Percentiles rank a stretch among this genome's conserved stretches.
Evolutionary conservation across 30 jellyfish, hydroid and myxozoan species (phyloP).

Genomic region (Cassiopea xamachana): DNA sequence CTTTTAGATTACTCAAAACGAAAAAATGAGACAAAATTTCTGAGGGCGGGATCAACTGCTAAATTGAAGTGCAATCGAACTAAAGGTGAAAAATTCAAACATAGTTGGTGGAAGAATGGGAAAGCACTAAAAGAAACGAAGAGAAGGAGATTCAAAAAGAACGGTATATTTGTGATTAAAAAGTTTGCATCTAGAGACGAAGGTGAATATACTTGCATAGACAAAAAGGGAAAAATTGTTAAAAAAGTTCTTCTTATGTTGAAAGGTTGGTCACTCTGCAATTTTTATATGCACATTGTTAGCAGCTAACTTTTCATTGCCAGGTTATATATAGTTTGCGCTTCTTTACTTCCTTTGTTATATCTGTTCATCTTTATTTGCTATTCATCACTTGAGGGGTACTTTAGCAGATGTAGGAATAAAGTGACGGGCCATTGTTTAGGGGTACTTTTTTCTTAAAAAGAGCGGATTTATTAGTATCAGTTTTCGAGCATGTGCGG

Average conservation of each 20-base stretch:
- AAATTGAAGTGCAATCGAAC: conserved; percentile 10
- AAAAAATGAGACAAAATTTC: neutral
- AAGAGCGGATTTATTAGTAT: too few relatives aligned
- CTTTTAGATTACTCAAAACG: neutral
- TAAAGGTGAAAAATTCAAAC: neutral
- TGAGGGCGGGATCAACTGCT: conserved; percentile 17
- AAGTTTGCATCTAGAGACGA: conserved; percentile 5
- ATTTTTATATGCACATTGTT: neutral
- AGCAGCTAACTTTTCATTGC: too few relatives aligned
- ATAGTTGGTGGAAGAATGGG: conserved; percentile 26
- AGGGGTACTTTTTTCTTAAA: too few relatives aligned
- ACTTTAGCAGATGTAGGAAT: too few relatives aligned
- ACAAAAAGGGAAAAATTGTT: neutral
- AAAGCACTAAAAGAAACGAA: neutral
- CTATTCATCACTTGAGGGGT: too few relatives aligned
- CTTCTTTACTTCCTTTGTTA: neutral
- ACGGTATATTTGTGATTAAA: conserved; percentile 26
- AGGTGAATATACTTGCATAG: conserved; percentile 25
- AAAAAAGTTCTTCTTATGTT: neutral
- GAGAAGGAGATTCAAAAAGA: neutral
- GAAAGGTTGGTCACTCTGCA: neutral
- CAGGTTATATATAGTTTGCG: neutral
- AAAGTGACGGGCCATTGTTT: too few relatives aligned
- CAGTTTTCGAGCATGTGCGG: too few relatives aligned
- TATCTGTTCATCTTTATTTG: too few relatives aligned